phyloP scores from a whole-genome alignment of 2,113 vertebrate species.

The Grammomys surdaster region DNA sequence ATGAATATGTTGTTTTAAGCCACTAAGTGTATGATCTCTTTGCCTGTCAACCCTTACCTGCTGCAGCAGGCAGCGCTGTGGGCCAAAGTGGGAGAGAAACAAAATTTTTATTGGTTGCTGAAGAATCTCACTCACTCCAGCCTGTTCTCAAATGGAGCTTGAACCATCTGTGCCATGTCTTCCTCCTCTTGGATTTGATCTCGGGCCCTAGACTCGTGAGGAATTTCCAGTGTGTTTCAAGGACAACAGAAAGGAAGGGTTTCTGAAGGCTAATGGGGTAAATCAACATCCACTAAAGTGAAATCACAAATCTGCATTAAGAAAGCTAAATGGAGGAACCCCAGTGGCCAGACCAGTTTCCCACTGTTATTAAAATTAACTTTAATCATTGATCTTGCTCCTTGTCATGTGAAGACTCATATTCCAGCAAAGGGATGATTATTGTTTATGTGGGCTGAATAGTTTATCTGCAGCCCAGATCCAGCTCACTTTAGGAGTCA shows the following conservation, averaged over 20 bases:
- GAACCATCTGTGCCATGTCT: slow-evolving; percentile 15
- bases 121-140: not conserved
- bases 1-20: not conserved
- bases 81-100: not conserved
- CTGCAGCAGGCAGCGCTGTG: not conserved
- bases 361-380: slow-evolving; percentile 79
- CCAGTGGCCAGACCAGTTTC: slow-evolving; percentile 13
- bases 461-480: not conserved
- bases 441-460: not conserved
- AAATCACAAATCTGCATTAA: slow-evolving; percentile 71
- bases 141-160: not conserved
- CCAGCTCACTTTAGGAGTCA: not conserved
- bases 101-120: not conserved
- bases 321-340: slow-evolving; percentile 63
- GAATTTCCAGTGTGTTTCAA: slow-evolving; percentile 62
- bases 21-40: not conserved
- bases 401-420: slow-evolving; percentile 33
- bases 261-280: slow-evolving; percentile 67
- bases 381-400: not conserved
- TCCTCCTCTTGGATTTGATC: not conserved
- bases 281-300: slow-evolving; percentile 71
- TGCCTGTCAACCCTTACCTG: not conserved
- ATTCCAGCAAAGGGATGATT: slow-evolving; percentile 19
- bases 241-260: slow-evolving; percentile 63
- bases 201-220: slow-evolving; percentile 15